Percentiles rank a stretch among this genome's conserved stretches.
These are phyloP conservation scores for Lottia gigantea DNA, from an alignment of 2,888 invertebrate genomes.

Conservation along the genomic window DNA sequence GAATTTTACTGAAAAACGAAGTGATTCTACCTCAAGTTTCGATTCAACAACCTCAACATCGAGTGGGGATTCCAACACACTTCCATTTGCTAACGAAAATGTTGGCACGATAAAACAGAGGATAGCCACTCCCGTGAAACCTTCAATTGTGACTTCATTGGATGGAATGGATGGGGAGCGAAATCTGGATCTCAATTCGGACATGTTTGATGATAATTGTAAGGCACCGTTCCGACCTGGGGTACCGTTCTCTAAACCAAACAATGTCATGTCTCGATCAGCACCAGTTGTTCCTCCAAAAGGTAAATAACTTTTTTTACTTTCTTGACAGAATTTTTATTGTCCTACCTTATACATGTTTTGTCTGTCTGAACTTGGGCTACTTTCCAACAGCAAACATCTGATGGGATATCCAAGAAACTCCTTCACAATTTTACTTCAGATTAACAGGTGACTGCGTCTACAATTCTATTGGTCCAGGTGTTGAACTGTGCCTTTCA, in stretches of 20 bases:
- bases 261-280: neutral
- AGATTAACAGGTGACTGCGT: too few relatives aligned
- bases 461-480: too few relatives aligned
- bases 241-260: neutral
- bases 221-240: neutral
- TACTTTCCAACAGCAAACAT: too few relatives aligned
- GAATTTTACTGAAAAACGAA: slow-evolving; percentile 26
- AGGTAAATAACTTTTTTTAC: neutral
- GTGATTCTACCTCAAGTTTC: slow-evolving; percentile 38
- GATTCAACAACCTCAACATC: slow-evolving; percentile 71
- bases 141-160: slow-evolving; percentile 55
- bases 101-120: slow-evolving; percentile 97
- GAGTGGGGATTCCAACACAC: slow-evolving; percentile 89
- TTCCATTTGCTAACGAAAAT: slow-evolving; percentile 97
- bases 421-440: too few relatives aligned
- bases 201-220: slow-evolving; percentile 34
- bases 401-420: too few relatives aligned
- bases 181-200: slow-evolving; percentile 31
- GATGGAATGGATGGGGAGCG: slow-evolving; percentile 35
- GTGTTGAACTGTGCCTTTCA: too few relatives aligned
- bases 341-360: too few relatives aligned
- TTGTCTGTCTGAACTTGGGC: too few relatives aligned
- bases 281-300: neutral
- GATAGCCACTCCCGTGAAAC: slow-evolving; percentile 48
- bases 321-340: too few relatives aligned